Evolutionary conservation across 2,113 vertebrate genomes (phyloP).

Genomic region (Cromileptes altivelis): DNA sequence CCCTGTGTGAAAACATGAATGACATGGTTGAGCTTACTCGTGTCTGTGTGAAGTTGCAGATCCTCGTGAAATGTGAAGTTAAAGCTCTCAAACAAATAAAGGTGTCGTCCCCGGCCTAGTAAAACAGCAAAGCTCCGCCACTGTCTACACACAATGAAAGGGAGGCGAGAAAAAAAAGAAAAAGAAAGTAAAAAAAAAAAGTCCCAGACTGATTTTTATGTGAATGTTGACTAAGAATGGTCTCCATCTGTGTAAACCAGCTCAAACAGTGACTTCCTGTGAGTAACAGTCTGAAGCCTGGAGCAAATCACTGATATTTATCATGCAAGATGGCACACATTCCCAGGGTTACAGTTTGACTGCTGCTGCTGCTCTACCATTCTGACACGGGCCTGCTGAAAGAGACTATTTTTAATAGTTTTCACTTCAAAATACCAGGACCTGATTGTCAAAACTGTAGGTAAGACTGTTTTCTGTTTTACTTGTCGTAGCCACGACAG

Average conservation of each 20-base stretch:
- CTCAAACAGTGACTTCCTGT: slow-evolving; percentile 79
- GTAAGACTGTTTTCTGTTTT: slow-evolving; percentile 26
- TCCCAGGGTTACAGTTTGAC: slow-evolving; percentile 52
- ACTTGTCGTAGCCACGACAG: background rate
- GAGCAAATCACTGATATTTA: slow-evolving; percentile 73
- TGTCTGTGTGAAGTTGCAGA: slow-evolving; percentile 28
- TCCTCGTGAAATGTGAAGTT: slow-evolving; percentile 38
- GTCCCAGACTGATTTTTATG: slow-evolving; percentile 75
- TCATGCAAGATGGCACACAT: slow-evolving; percentile 73
- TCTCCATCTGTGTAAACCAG: slow-evolving; percentile 83
- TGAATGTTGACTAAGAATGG: slow-evolving; percentile 79
- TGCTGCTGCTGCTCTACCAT: slow-evolving; percentile 25
- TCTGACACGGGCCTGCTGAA: slow-evolving; percentile 21
- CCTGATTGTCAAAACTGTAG: background rate
- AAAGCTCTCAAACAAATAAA: slow-evolving; percentile 56
- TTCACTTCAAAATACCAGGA: background rate
- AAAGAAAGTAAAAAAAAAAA: slow-evolving; percentile 28
- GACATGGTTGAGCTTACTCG: slow-evolving; percentile 10
- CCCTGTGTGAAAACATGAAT: background rate
- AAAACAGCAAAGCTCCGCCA: slow-evolving; percentile 38
- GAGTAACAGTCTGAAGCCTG: slow-evolving; percentile 78
- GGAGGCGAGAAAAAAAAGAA: slow-evolving; percentile 23
- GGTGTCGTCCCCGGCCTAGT: slow-evolving; percentile 42
- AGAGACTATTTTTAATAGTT: background rate
- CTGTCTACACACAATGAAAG: slow-evolving; percentile 57